Percentiles rank a stretch among this genome's conserved stretches.
Conservation (phyloP, 2,797 vertebrate species). For the Cynodonichthys magdalenae region DNA sequence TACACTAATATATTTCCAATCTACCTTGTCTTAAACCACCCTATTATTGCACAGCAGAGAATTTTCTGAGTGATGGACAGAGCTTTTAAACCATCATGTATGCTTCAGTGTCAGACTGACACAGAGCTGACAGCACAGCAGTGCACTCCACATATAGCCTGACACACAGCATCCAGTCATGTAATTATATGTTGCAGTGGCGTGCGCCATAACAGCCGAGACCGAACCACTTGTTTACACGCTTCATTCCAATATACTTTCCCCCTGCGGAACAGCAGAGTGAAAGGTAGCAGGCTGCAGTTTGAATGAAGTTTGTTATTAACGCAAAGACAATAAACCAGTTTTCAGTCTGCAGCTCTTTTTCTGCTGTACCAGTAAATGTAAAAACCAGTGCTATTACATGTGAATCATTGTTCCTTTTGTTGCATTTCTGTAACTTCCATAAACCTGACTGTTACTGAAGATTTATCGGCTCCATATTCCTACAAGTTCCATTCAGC, state of each 20-base stretch:
- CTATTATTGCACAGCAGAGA: no score
- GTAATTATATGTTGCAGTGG: background rate
- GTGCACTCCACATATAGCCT: background rate
- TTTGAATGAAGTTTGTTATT: background rate
- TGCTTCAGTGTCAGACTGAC: background rate
- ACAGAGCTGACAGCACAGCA: background rate
- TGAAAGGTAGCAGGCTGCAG: no score
- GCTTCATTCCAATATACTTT: background rate
- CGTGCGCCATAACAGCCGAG: background rate
- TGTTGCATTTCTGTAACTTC: background rate
- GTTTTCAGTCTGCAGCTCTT: background rate
- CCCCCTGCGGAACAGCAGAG: background rate
- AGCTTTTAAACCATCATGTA: background rate
- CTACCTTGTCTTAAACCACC: no score
- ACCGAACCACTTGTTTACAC: background rate
- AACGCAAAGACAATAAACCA: background rate
- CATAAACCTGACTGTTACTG: background rate
- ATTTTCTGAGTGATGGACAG: background rate
- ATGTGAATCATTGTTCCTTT: background rate
- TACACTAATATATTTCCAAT: background rate
- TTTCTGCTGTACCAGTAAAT: background rate
- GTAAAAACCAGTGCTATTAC: background rate
- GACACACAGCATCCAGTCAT: background rate
- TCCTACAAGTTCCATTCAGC: background rate
- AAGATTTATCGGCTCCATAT: background rate